Percentiles rank a stretch among this genome's conserved stretches.
Evolutionary conservation across 2,888 invertebrate species (phyloP).

Genomic region (Acrocera orbiculus): DNA sequence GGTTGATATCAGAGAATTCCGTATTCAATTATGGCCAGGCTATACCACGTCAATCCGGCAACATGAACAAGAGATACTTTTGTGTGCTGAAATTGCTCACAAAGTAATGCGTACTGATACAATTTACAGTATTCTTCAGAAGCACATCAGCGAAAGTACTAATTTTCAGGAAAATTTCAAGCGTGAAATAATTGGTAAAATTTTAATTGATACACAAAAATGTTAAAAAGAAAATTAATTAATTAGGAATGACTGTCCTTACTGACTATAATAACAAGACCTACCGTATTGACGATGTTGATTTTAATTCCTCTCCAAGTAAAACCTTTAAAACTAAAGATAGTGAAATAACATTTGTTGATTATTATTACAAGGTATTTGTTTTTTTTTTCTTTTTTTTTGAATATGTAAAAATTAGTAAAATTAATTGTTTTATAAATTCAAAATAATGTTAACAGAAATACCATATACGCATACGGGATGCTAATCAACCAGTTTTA

Average conservation of each 20-base stretch:
- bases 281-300: conserved; percentile 51
- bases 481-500: conserved; percentile 58
- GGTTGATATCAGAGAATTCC: conserved; percentile 42
- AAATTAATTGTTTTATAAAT: background rate
- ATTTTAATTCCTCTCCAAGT: conserved; percentile 41
- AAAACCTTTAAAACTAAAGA: conserved; percentile 45
- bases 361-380: conserved; percentile 45
- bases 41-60: conserved; percentile 70
- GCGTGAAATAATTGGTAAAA: conserved; percentile 35
- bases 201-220: background rate
- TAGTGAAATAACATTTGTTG: conserved; percentile 39
- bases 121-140: conserved; percentile 43
- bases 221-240: too few relatives aligned
- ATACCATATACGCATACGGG: conserved; percentile 48
- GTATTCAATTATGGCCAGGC: conserved; percentile 68
- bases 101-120: conserved; percentile 71
- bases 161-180: conserved; percentile 38
- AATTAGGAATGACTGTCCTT: conserved; percentile 35
- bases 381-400: background rate
- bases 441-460: conserved; percentile 30
- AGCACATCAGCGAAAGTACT: conserved; percentile 33
- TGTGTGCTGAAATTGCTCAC: conserved; percentile 65
- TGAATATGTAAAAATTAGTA: too few relatives aligned
- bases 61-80: conserved; percentile 54
- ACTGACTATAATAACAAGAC: conserved; percentile 57